Evolutionary conservation across 2,888 invertebrate species (phyloP), one percentile per base, ranked within the genome.

Genomic region (Caprella mutica): DNA sequence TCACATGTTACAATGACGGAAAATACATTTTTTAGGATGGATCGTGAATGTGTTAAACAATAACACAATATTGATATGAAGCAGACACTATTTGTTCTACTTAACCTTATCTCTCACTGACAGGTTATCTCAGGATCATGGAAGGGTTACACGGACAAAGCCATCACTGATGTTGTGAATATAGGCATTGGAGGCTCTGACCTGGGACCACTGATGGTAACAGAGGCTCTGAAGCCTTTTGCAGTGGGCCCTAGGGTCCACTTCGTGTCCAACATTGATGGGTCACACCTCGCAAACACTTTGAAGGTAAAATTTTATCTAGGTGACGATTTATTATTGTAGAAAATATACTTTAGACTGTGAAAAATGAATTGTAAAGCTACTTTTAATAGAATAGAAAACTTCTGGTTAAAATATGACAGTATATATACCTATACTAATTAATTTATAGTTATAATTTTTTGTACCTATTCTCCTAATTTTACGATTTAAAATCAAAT

Each of bases 171-270:
- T 77, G 89, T 98, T 38, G 86, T 98, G 60, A 99, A 98, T 74
- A 98, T 99, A 73, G 98, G 98, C 60, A 99, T 99, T 70, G 98
- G 98, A 30, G 98, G 98, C 35, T 98, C 97, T 1, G 98, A 99
- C 77, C 79, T 99, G 71, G 98, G 98, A 2, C 98, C 98, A 0
- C 77, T 94, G 46, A 98, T 98, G 98, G 98, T 96, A 42, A 96
- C 96, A 0, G 98, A 99, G 76, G 94, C 97, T 0, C 77, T 99
- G 54, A 91, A 92, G 69, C 86, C 91, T 14, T 94, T 85, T 70
- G 85, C 84, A 67, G 80, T 84, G 68, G 92, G 93, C 1, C 82
- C 94, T 3, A 83, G 83, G 67, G 78, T 84, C 48, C 94, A 99
- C 73, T 99, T 98, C 75, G 94, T 98, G 0, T 97, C 97, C 2